phyloP scores from a whole-genome alignment of 2,113 vertebrate genomes.

The Ptyas mucosa region DNA sequence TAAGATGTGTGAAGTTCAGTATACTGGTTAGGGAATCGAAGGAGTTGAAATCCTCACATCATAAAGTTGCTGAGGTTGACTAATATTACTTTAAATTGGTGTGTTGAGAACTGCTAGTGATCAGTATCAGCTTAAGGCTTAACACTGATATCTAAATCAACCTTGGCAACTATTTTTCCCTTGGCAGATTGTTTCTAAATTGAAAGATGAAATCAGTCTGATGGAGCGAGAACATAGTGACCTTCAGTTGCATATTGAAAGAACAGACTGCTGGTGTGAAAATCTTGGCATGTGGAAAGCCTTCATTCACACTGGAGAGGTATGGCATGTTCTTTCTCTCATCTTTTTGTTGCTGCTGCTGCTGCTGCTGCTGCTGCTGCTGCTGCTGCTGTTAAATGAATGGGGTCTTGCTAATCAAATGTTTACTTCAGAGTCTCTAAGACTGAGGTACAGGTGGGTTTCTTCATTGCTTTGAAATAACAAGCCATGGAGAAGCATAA shows the following conservation, averaged over 20 bases:
- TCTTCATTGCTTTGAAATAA: neutral
- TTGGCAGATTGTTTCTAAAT: constrained; percentile 86
- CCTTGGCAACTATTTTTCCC: neutral
- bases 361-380: too few species aligned
- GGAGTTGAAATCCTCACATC: neutral
- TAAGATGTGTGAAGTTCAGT: neutral
- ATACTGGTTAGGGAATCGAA: neutral
- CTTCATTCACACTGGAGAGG: constrained; percentile 83
- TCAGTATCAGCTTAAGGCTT: neutral
- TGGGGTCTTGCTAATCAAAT: neutral
- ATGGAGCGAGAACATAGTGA: constrained; percentile 93
- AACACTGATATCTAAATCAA: neutral
- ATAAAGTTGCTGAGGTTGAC: neutral
- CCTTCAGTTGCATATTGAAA: constrained; percentile 89
- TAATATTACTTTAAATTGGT: neutral
- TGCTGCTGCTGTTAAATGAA: neutral
- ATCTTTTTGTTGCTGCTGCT: neutral
- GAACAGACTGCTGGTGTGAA: constrained; percentile 98
- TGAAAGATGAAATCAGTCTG: constrained; percentile 91
- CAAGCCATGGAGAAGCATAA: neutral
- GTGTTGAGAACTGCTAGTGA: neutral
- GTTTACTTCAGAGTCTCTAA: neutral
- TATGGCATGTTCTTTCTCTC: constrained; percentile 39
- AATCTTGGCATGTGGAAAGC: constrained; percentile 94
- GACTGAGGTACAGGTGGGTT: neutral